Percentiles rank a stretch among this genome's conserved stretches.
Conservation (phyloP, 2,888 invertebrate species). For the Apotomis turbidana region DNA sequence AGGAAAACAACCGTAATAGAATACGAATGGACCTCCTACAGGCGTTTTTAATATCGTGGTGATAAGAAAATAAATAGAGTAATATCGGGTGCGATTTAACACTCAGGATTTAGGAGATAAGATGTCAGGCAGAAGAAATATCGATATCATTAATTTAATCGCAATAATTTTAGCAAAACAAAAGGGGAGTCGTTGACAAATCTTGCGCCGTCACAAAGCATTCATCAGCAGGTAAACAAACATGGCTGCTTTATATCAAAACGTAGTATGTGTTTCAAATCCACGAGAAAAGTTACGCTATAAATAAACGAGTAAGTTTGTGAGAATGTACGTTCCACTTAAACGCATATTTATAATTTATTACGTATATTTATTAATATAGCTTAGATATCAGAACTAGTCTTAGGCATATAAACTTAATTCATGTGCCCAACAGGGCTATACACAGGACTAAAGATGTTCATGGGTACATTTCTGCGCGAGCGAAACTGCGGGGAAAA, state of each 20-base stretch:
- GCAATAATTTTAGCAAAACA: slow-evolving; percentile 76
- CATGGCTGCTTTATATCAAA: background rate
- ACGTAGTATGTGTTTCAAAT: too few relatives aligned
- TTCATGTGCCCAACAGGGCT: too few relatives aligned
- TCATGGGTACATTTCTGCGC: too few relatives aligned
- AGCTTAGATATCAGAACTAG: too few relatives aligned
- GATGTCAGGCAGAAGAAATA: slow-evolving; percentile 73
- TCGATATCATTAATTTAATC: slow-evolving; percentile 75
- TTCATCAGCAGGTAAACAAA: slow-evolving; percentile 52
- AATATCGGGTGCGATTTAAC: slow-evolving; percentile 57
- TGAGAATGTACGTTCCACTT: too few relatives aligned
- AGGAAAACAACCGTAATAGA: slow-evolving; percentile 25
- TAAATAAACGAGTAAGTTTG: too few relatives aligned
- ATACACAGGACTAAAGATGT: too few relatives aligned
- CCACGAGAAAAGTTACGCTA: too few relatives aligned
- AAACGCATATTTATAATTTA: too few relatives aligned
- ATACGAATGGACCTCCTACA: slow-evolving; percentile 31
- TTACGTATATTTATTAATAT: too few relatives aligned
- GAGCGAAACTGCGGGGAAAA: too few relatives aligned
- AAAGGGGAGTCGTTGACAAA: slow-evolving; percentile 73
- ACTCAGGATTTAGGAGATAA: slow-evolving; percentile 51
- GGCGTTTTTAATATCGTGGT: slow-evolving; percentile 35
- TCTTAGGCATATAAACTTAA: too few relatives aligned
- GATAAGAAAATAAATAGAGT: slow-evolving; percentile 34
- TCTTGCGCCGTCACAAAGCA: slow-evolving; percentile 63